A percentile compares a stretch with the other conserved stretches of the same genome.
Conservation (phyloP, 2,888 invertebrate genomes). For the Sepioteuthis lessoniana region DNA sequence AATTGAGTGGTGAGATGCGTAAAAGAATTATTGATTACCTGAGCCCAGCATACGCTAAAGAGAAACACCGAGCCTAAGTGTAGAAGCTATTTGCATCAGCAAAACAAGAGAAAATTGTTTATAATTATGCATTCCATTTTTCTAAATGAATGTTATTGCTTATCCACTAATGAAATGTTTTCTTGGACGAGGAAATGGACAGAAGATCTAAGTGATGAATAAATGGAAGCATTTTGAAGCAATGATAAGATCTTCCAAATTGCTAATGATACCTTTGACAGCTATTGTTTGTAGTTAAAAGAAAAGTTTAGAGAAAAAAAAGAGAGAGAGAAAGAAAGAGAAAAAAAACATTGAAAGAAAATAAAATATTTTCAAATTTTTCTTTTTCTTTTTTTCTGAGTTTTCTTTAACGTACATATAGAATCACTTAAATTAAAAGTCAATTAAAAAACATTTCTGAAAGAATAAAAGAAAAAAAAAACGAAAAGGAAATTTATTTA, state of each 20-base stretch:
- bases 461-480: no score
- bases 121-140: neutral
- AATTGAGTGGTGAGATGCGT: neutral
- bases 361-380: neutral
- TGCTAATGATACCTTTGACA: neutral
- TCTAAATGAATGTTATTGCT: conserved; percentile 33
- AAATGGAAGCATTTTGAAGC: neutral
- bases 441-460: no score
- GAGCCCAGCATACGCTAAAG: neutral
- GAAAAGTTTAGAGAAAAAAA: neutral
- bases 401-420: neutral
- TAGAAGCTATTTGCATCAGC: neutral
- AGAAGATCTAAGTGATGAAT: neutral
- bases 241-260: neutral
- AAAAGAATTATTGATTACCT: conserved; percentile 20
- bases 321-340: no score
- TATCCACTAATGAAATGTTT: conserved; percentile 23
- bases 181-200: neutral
- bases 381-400: neutral
- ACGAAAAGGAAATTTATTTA: no score
- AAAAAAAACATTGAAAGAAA: neutral
- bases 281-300: neutral
- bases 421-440: no score
- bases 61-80: neutral
- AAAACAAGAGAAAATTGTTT: conserved; percentile 12